Percentiles rank a stretch among this genome's conserved stretches.
phyloP scores from a whole-genome alignment of 2,113 vertebrate species.

The Parotia lawesii region DNA sequence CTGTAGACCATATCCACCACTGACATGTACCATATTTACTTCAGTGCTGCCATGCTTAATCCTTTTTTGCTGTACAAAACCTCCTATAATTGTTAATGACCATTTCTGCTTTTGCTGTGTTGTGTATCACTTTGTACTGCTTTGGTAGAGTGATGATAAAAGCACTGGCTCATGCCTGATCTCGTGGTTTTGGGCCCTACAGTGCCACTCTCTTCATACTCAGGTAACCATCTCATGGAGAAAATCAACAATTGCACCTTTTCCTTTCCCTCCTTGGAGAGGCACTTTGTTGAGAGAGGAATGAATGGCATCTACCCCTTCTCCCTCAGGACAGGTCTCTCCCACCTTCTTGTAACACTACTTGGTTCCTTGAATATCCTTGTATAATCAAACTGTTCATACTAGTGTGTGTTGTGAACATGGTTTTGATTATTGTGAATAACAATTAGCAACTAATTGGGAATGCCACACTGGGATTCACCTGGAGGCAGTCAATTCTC shows the following conservation, averaged over 20 bases:
- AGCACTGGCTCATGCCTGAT: not conserved
- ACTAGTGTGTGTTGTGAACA: not conserved
- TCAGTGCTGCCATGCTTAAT: not conserved
- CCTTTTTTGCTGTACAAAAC: not conserved
- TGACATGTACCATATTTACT: accelerated
- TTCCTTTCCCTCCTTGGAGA: not conserved
- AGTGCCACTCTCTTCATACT: not conserved
- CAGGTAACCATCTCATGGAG: not conserved
- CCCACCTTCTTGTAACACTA: not conserved
- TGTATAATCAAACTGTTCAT: not conserved
- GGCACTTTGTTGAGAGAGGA: not conserved
- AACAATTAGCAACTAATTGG: not conserved
- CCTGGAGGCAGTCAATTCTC: accelerated
- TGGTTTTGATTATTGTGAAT: not conserved
- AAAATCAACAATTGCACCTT: not conserved
- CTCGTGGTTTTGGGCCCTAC: not conserved
- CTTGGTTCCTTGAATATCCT: not conserved
- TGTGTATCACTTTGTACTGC: not conserved
- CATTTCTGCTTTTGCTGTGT: not conserved
- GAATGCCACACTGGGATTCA: not conserved
- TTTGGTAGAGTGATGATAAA: not conserved
- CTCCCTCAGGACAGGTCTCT: not conserved
- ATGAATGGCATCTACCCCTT: not conserved
- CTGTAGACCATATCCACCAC: not conserved
- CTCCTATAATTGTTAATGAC: not conserved